Conservation (phyloP, 2,113 vertebrate species). For the Podarcis cretensis region DNA sequence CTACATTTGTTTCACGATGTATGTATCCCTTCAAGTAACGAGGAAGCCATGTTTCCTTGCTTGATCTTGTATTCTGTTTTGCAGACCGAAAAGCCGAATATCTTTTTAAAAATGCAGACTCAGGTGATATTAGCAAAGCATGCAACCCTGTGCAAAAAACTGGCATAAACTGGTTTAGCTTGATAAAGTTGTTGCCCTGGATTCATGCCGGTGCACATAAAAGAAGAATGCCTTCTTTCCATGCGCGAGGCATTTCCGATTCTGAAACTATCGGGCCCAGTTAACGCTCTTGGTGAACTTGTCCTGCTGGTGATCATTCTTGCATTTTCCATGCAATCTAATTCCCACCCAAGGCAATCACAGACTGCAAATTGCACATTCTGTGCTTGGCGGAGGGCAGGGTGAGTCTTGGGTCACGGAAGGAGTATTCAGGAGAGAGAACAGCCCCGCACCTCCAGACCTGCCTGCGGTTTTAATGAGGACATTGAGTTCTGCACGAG, state of each 20-base stretch:
- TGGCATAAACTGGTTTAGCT: background rate
- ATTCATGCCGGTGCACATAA: background rate
- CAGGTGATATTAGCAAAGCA: background rate
- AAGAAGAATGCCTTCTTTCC: background rate
- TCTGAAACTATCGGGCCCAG: conserved; percentile 9
- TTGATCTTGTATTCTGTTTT: background rate
- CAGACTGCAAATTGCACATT: conserved; percentile 10
- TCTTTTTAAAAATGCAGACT: background rate
- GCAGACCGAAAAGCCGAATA: background rate
- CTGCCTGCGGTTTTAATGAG: background rate
- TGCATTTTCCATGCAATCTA: conserved; percentile 10
- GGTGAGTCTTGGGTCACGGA: conserved; percentile 13
- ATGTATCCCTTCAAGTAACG: background rate
- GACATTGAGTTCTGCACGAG: background rate
- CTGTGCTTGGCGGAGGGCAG: background rate
- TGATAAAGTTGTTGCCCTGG: background rate
- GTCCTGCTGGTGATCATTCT: conserved; percentile 9
- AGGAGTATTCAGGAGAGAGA: background rate
- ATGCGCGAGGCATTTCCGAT: background rate
- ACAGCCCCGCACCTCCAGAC: background rate
- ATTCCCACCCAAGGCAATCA: conserved; percentile 12
- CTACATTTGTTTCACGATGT: background rate
- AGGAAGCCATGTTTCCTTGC: background rate
- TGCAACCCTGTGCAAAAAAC: background rate
- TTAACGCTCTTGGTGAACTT: conserved; percentile 19